These are phyloP conservation scores for Mallotus villosus DNA, from an alignment of 2,797 vertebrate species.

Conservation along the genomic window DNA sequence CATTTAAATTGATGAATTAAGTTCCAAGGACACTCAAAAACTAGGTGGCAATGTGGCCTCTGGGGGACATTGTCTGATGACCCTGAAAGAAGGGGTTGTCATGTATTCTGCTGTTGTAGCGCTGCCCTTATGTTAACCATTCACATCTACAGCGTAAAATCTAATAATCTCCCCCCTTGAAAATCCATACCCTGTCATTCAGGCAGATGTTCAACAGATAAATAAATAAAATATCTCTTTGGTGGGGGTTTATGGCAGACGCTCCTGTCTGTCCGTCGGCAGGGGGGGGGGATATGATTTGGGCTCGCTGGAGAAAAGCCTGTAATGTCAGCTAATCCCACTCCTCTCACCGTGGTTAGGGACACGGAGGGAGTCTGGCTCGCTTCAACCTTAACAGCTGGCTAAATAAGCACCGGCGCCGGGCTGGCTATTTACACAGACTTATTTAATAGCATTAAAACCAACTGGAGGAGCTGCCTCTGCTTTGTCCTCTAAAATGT, in stretches of 20 bases:
- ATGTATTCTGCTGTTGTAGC: slow-evolving; percentile 37
- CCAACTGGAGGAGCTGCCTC: slow-evolving; percentile 35
- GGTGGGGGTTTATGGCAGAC: slow-evolving; percentile 28
- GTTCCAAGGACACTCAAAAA: slow-evolving; percentile 55
- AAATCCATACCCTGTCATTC: slow-evolving; percentile 38
- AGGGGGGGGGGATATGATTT: slow-evolving; percentile 46
- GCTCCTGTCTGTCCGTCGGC: slow-evolving; percentile 34
- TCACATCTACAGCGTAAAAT: slow-evolving; percentile 48
- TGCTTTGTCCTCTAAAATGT: slow-evolving; percentile 40
- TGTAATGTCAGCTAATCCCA: slow-evolving; percentile 61
- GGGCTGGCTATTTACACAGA: slow-evolving; percentile 29
- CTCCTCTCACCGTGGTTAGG: slow-evolving; percentile 33
- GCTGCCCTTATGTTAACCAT: slow-evolving; percentile 29
- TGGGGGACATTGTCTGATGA: slow-evolving; percentile 37
- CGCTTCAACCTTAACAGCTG: slow-evolving; percentile 48
- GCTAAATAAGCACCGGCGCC: slow-evolving; percentile 40
- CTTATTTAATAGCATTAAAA: slow-evolving; percentile 35
- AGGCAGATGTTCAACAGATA: slow-evolving; percentile 13
- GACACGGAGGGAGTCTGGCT: slow-evolving; percentile 21
- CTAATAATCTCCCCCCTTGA: slow-evolving; percentile 30
- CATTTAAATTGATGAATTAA: slow-evolving; percentile 70
- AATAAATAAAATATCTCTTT: slow-evolving; percentile 6
- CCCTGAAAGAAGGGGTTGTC: slow-evolving; percentile 47
- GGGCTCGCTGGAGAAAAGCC: slow-evolving; percentile 46
- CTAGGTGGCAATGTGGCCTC: slow-evolving; percentile 51